These are phyloP conservation scores for Eulemur macaco DNA, from an alignment of 2,113 vertebrate genomes.

Conservation along the genomic window DNA sequence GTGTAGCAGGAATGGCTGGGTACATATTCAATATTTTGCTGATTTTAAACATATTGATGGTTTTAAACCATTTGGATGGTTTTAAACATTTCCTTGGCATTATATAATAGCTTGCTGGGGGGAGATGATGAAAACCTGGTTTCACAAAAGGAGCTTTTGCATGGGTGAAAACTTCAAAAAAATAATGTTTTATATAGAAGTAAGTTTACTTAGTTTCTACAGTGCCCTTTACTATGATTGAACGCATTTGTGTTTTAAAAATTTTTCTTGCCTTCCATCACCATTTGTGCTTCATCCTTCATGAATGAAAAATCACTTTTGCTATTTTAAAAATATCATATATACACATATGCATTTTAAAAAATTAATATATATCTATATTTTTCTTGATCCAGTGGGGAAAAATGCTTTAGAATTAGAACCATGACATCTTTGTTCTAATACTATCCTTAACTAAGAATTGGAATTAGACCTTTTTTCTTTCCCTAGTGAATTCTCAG, in stretches of 20 bases:
- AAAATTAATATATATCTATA: not conserved
- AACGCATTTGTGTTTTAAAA: constrained; percentile 43
- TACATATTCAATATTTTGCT: not conserved
- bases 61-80: not conserved
- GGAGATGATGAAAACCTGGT: constrained; percentile 46
- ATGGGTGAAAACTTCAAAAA: constrained; percentile 29
- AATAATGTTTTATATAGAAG: constrained; percentile 43
- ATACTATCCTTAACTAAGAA: not conserved
- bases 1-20: not conserved
- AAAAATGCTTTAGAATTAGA: not conserved
- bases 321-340: not conserved
- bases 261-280: not conserved
- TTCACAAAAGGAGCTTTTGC: constrained; percentile 36
- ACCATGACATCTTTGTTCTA: not conserved
- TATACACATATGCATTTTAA: not conserved
- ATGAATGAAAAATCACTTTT: constrained; percentile 21
- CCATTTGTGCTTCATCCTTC: not conserved
- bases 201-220: constrained; percentile 27
- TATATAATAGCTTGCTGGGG: not conserved
- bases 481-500: not conserved
- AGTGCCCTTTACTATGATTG: constrained; percentile 40
- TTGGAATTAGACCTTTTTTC: not conserved
- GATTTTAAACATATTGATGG: not conserved
- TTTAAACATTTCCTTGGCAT: constrained; percentile 33
- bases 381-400: not conserved